A percentile compares a stretch with the other conserved stretches of the same genome.
Conservation (phyloP, 2,113 vertebrate species). For the Pyxicephalus adspersus region DNA sequence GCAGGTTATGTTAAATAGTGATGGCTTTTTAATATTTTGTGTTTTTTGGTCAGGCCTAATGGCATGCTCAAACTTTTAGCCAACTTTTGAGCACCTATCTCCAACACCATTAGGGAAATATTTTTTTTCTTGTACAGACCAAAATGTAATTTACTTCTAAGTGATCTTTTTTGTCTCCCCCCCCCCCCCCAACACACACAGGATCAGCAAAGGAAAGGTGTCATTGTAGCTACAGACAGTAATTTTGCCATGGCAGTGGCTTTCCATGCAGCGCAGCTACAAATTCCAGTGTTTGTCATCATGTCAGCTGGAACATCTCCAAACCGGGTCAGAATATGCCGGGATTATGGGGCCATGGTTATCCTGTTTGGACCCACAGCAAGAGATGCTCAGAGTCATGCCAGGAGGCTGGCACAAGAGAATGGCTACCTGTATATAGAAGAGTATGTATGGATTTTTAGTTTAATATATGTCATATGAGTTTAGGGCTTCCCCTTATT, state of each 20-base stretch:
- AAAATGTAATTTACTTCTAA: background rate
- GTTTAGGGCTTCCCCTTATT: no score
- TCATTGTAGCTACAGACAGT: conserved; percentile 84
- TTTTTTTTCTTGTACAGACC: no score
- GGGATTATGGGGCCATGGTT: conserved; percentile 88
- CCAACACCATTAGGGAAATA: no score
- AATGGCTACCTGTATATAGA: conserved; percentile 86
- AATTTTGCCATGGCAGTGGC: conserved; percentile 89
- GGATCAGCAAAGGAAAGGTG: conserved; percentile 88
- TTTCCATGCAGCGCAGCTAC: conserved; percentile 79
- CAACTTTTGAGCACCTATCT: no score
- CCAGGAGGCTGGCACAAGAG: conserved; percentile 78
- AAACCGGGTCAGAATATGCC: conserved; percentile 74
- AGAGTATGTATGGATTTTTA: conserved; percentile 77
- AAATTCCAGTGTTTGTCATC: conserved; percentile 83
- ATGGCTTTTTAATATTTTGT: no score
- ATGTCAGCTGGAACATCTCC: conserved; percentile 76
- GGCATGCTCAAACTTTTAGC: no score
- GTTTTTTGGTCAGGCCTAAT: no score
- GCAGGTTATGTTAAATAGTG: no score
- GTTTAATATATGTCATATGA: no score
- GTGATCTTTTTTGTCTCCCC: background rate
- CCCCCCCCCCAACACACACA: conserved; percentile 64
- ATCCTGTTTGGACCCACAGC: conserved; percentile 78
- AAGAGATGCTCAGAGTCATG: conserved; percentile 79